Base-by-base conservation (phyloP, 2,113 vertebrate genomes). In the Scolopax mira region DNA sequence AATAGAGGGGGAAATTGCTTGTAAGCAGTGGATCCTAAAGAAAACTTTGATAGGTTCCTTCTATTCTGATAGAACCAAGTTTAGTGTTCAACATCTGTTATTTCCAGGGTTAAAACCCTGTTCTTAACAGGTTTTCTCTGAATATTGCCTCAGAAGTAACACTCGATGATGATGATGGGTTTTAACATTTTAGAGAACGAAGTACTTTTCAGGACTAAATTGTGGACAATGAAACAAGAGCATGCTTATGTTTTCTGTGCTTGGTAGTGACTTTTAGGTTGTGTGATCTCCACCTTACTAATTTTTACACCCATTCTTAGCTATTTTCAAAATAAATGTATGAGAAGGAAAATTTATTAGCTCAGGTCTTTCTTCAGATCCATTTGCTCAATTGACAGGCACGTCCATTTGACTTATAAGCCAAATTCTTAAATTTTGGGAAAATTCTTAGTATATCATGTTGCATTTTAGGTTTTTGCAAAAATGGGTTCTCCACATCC, bases 171-270 rank as follows among this genome's bases (percentile, higher is more conserved):
- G 31, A 1, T 91, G 75, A 80, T 92, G 41, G 39, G 58, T 92
- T 90, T 96, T 77, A 88, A 39, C 10, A 52, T 89, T 81, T 91
- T 52, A 71, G 58, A 85, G 33, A 94, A 27, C 30, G 94, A 93
- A 96, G 18, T 51, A 55, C 41, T 92, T 94, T 48, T 64, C 9
- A 69, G 18, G 33, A 70, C 18, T 30, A 13, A 69, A 48, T 39
- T 24, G 75, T 9, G 9, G 8, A 46, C n/a, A 69, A 49, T 57
- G 25, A 83, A 84, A 54, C 4, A 49, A 37, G 62, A 16, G 7
- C 30, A 51, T 0, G 13, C 10, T 66, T 57, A 4, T 67, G n/a
- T 58, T 48, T 91, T 55, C 22, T 77, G 18, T 54, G 30, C 18
- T 80, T 21, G 10, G 13, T 44, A 23, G n/a, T 41, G 81, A 18